These are phyloP conservation scores for Crotalus viridis DNA, from an alignment of 2,113 vertebrate genomes.

Conservation along the genomic window DNA sequence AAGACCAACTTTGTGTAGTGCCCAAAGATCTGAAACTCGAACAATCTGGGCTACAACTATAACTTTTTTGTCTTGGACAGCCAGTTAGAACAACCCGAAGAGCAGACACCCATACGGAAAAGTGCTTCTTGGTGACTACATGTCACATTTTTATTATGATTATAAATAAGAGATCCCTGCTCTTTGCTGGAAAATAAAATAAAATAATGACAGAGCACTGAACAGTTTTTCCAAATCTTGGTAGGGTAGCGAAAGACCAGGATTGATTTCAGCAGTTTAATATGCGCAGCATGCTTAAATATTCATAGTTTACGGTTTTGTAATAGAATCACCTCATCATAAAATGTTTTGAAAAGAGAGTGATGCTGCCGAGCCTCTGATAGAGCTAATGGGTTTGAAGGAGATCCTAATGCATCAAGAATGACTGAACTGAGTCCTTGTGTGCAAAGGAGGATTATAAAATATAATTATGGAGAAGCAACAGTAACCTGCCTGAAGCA, in stretches of 20 bases:
- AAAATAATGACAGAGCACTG: slow-evolving; percentile 2
- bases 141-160: slow-evolving; percentile 5
- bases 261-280: slow-evolving; percentile 55
- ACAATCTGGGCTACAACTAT: not conserved
- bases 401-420: slow-evolving; percentile 77
- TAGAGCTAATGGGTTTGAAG: slow-evolving; percentile 83
- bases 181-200: slow-evolving; percentile 20
- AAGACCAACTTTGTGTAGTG: not conserved
- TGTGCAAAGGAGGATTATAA: slow-evolving; percentile 77
- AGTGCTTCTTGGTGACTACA: not conserved
- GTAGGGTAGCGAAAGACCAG: slow-evolving; percentile 43
- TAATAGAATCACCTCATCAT: slow-evolving; percentile 71
- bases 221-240: slow-evolving; percentile 42
- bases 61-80: slow-evolving; percentile 24
- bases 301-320: slow-evolving; percentile 65
- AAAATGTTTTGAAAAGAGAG: slow-evolving; percentile 71
- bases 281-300: slow-evolving; percentile 64
- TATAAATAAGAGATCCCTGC: not conserved
- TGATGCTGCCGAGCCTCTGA: slow-evolving; percentile 69
- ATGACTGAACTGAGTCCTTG: slow-evolving; percentile 71
- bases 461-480: slow-evolving; percentile 75
- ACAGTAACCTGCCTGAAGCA: slow-evolving; percentile 69
- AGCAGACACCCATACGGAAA: not conserved
- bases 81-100: not conserved
- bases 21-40: not conserved